Evolutionary conservation across 1,140 invertebrate species (phyloP).

Genomic region (Microplitis demolitor): DNA sequence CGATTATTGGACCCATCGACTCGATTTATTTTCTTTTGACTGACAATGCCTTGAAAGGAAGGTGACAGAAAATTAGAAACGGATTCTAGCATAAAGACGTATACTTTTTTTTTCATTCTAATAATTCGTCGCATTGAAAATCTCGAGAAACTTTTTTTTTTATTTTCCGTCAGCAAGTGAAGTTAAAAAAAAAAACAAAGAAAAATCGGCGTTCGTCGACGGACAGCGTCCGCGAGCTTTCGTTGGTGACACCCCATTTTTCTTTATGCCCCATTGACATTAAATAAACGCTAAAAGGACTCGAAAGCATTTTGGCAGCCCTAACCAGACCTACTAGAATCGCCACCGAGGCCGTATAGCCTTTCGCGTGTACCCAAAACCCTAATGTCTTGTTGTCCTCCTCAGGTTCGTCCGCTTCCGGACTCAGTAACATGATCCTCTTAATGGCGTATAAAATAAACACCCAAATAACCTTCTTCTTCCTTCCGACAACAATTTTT

Average conservation of each 20-base stretch:
- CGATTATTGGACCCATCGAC: conserved; percentile 28
- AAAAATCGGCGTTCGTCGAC: conserved; percentile 5
- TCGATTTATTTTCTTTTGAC: neutral
- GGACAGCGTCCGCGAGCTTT: neutral
- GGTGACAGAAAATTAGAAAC: no score
- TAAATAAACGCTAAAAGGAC: conserved; percentile 25
- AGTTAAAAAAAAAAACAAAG: neutral
- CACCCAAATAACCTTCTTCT: no score
- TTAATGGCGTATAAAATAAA: conserved; percentile 40
- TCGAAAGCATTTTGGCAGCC: conserved; percentile 20
- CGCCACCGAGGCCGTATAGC: no score
- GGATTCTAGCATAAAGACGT: no score
- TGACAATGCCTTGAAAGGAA: no score
- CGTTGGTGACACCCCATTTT: conserved; percentile 15
- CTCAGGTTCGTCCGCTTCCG: conserved; percentile 43
- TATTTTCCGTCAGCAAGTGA: neutral
- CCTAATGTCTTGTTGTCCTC: conserved; percentile 42
- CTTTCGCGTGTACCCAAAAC: neutral
- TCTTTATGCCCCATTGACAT: conserved; percentile 18
- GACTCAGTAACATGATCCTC: conserved; percentile 44
- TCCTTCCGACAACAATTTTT: no score
- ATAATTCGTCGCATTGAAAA: no score
- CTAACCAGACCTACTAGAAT: neutral
- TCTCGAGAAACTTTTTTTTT: no score
- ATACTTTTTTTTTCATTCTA: no score